Evolutionary conservation across 2,888 invertebrate genomes (phyloP).

Genomic region (Gymnosoma rotundatum): DNA sequence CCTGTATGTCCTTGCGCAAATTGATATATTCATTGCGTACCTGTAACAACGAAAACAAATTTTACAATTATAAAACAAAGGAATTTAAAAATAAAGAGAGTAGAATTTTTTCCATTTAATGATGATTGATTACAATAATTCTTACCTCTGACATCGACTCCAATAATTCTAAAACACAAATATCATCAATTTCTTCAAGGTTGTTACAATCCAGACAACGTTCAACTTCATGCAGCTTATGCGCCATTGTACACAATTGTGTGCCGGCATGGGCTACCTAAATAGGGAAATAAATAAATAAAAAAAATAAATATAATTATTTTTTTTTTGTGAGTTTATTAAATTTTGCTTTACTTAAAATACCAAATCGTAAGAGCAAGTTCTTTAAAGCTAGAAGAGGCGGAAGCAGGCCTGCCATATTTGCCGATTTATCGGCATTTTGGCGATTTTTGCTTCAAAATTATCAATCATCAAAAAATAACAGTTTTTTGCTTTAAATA

Average conservation of each 20-base stretch:
- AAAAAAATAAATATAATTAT: not conserved
- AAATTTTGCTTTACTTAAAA: no score
- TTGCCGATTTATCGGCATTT: no score
- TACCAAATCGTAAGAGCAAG: no score
- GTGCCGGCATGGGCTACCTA: slow-evolving; percentile 89
- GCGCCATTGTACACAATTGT: slow-evolving; percentile 88
- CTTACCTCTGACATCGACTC: slow-evolving; percentile 90
- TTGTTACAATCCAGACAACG: slow-evolving; percentile 80
- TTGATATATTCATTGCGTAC: slow-evolving; percentile 91
- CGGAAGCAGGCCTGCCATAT: no score
- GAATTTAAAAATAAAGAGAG: no score
- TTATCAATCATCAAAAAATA: no score
- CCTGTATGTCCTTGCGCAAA: slow-evolving; percentile 89
- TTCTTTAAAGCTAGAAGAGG: no score
- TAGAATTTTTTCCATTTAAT: not conserved
- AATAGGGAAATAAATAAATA: not conserved
- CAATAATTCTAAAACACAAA: slow-evolving; percentile 88
- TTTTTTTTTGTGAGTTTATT: no score
- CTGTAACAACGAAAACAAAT: slow-evolving; percentile 79
- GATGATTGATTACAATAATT: slow-evolving; percentile 74
- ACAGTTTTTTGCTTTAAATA: no score
- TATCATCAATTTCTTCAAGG: slow-evolving; percentile 83
- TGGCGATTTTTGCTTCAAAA: no score
- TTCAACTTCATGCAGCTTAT: slow-evolving; percentile 89
- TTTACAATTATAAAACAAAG: not conserved